Conservation (phyloP, 2,888 invertebrate genomes). For the Barypeithes pellucidus region DNA sequence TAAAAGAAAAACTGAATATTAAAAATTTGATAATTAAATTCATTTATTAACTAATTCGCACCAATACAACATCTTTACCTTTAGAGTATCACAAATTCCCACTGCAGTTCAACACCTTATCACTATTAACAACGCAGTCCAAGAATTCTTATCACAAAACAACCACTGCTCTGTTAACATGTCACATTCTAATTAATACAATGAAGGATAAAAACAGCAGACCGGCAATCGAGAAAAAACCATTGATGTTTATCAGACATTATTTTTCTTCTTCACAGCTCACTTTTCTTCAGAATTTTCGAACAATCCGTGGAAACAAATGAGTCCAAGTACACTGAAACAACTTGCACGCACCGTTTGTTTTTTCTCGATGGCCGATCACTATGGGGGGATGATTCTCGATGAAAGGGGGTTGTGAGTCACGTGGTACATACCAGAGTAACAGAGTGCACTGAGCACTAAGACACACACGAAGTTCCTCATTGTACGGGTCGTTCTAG, state of each 20-base stretch:
- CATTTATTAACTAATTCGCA: neutral
- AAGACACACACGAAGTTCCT: conserved; percentile 69
- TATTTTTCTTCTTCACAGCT: conserved; percentile 21
- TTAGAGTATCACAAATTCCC: neutral
- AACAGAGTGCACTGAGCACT: conserved; percentile 69
- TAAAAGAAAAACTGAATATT: neutral
- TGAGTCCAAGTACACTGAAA: conserved; percentile 27
- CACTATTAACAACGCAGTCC: neutral
- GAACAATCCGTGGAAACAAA: conserved; percentile 25
- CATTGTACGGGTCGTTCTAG: conserved; percentile 59
- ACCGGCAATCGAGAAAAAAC: conserved; percentile 51
- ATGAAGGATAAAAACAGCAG: neutral
- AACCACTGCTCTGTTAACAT: neutral
- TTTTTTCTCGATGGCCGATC: conserved; percentile 51
- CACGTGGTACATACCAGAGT: conserved; percentile 68
- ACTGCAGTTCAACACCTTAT: neutral
- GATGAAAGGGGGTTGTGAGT: conserved; percentile 33
- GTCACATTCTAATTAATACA: neutral
- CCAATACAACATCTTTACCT: conserved; percentile 28
- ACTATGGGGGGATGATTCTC: conserved; percentile 36
- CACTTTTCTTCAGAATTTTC: conserved; percentile 33
- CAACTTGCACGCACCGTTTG: conserved; percentile 27
- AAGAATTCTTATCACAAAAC: neutral
- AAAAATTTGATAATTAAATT: neutral
- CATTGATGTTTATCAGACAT: neutral